Evolutionary conservation across 2,113 vertebrate species (phyloP).

Genomic region (Tautogolabrus adspersus): DNA sequence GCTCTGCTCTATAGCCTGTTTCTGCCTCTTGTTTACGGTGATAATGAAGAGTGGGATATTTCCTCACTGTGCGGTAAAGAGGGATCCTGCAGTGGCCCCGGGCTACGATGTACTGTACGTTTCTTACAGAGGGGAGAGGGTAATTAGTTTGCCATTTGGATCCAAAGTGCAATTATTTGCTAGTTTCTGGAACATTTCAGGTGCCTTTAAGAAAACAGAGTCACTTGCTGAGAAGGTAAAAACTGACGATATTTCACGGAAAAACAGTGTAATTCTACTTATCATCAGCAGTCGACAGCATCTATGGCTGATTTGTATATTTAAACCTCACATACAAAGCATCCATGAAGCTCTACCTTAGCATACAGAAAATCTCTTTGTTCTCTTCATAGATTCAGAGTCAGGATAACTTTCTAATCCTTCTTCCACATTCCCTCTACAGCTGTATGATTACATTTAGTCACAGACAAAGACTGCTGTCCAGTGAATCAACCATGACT

Average conservation of each 20-base stretch:
- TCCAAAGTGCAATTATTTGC: slow-evolving; percentile 71
- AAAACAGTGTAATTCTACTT: slow-evolving; percentile 31
- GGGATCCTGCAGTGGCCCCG: slow-evolving; percentile 55
- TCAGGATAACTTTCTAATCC: neutral
- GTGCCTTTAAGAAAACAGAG: slow-evolving; percentile 63
- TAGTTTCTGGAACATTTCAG: slow-evolving; percentile 61
- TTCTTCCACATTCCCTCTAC: neutral
- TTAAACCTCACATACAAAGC: slow-evolving; percentile 8
- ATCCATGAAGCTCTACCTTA: slow-evolving; percentile 5
- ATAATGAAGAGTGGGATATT: slow-evolving; percentile 54
- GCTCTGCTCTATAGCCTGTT: slow-evolving; percentile 53
- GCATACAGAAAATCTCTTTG: neutral
- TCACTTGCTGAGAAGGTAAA: slow-evolving; percentile 41
- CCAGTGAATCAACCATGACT: neutral
- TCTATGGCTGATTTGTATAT: neutral
- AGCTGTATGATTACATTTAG: neutral
- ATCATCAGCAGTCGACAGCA: slow-evolving; percentile 9
- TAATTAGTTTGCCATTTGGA: slow-evolving; percentile 79
- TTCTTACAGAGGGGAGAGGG: slow-evolving; percentile 52
- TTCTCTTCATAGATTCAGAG: neutral
- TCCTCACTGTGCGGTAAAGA: slow-evolving; percentile 53
- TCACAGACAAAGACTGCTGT: neutral
- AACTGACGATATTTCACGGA: slow-evolving; percentile 23
- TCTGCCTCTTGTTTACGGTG: slow-evolving; percentile 66
- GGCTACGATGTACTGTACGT: slow-evolving; percentile 47